Evolutionary conservation across 2,113 vertebrate genomes (phyloP).

Genomic region (Salminus brasiliensis): DNA sequence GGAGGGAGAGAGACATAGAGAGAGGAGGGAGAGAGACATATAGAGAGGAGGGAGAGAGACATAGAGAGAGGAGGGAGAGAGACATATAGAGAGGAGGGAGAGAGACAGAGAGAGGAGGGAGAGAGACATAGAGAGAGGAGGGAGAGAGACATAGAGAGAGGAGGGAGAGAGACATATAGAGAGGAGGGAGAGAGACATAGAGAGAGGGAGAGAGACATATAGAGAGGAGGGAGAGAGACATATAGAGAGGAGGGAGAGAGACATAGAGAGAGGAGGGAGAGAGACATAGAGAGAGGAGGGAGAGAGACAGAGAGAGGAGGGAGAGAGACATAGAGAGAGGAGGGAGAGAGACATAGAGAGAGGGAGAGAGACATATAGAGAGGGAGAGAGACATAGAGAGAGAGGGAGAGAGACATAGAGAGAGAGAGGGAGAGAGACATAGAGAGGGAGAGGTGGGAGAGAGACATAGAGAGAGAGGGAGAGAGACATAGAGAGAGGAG

Average conservation of each 20-base stretch:
- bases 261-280: conserved; percentile 38
- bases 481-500: neutral
- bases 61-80: no score
- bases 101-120: neutral
- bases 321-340: neutral
- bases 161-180: conserved; percentile 47
- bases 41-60: conserved; percentile 40
- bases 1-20: neutral
- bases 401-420: conserved; percentile 41
- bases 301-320: no score
- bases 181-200: no score
- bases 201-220: neutral
- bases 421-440: no score
- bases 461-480: neutral
- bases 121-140: neutral
- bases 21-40: neutral
- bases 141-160: conserved; percentile 23
- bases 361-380: no score
- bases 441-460: no score
- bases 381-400: conserved; percentile 4
- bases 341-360: neutral
- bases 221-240: neutral
- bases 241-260: neutral
- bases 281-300: no score
- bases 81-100: no score